Base-by-base conservation (phyloP, 2,888 invertebrate species). In the Augochlorella aurata region DNA sequence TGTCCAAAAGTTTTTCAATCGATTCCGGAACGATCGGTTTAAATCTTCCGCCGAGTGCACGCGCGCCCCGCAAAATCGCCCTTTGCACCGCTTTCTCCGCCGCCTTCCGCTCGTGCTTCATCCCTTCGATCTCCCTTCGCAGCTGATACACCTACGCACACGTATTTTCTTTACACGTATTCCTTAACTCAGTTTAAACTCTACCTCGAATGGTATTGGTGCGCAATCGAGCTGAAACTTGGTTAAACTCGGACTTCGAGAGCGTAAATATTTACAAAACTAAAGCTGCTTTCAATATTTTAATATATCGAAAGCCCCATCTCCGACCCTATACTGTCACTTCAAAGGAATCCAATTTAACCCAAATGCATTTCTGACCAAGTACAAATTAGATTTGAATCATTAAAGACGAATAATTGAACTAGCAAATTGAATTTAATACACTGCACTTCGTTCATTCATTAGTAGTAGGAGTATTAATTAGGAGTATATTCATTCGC, bases 81-180 rank as follows among this genome's bases (percentile, higher is more conserved):
- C 77, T 85, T 75, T 88, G 85, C 54, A 90, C 82, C 50, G 87
- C 81, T 61, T 83, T 85, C 63, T 88, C 88, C 0, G 85, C 85
- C 8, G 82, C 79, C 74, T 79, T 84, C 70, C 83, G 52, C 74
- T 79, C 86, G 63, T 82, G n/a, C 18, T 84, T 85, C 74, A 81
- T 80, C 52, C 45, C 44, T 29, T 81, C 66, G 18, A 83, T 80
- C 71, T 83, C 84, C 38, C 75, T 63, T 2, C 76, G 83, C 70
- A 83, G 74, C 44, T 52, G 74, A 44, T 74, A 72, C 67, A 83
- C 75, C 84, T 85, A 52, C 21, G 65, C 45, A 79, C 16, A 29
- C 16, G 10, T n/a, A 16, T 24, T 61, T 24, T 45, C 29, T 1
- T 77, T 14, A 21, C 58, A 58, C 24, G 58, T 58, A 10, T 24